A percentile compares a stretch with the other conserved stretches of the same genome.
Evolutionary conservation across 2,797 vertebrate genomes (phyloP).

Genomic region (Chaetodon trifasciatus): DNA sequence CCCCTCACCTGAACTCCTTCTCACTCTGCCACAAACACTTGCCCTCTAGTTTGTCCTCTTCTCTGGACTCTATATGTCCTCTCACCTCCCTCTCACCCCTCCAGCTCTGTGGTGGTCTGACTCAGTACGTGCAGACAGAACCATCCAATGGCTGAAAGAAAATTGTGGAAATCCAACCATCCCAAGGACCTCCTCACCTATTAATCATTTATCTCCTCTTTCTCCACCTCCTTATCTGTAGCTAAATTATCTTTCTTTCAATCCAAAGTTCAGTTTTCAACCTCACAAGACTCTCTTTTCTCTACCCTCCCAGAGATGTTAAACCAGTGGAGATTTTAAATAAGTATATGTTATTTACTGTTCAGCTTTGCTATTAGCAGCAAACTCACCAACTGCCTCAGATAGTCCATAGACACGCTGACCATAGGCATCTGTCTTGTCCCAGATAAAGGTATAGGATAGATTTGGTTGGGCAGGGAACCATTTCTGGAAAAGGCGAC

Average conservation of each 20-base stretch:
- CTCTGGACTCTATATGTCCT: neutral
- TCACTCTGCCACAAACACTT: neutral
- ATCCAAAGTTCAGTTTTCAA: neutral
- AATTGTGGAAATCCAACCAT: neutral
- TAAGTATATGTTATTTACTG: neutral
- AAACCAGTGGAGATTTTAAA: neutral
- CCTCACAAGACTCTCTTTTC: neutral
- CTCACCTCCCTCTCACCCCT: neutral
- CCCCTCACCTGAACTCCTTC: neutral
- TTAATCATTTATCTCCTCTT: neutral
- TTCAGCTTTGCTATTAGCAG: neutral
- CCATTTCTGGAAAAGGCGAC: slow-evolving; percentile 98
- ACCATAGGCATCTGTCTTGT: slow-evolving; percentile 98
- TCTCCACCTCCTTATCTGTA: neutral
- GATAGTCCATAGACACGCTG: slow-evolving; percentile 96
- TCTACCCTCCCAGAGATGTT: neutral
- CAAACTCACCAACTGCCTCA: slow-evolving; percentile 94
- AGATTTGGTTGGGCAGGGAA: slow-evolving; percentile 97
- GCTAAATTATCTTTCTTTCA: neutral
- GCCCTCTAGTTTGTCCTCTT: neutral
- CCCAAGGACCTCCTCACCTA: neutral
- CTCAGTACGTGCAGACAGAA: neutral
- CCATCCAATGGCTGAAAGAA: neutral
- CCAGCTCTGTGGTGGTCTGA: neutral
- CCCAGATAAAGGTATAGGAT: slow-evolving; percentile 98